These are phyloP conservation scores for Cochlearius cochlearius DNA, from an alignment of 2,113 vertebrate genomes.

Conservation along the genomic window DNA sequence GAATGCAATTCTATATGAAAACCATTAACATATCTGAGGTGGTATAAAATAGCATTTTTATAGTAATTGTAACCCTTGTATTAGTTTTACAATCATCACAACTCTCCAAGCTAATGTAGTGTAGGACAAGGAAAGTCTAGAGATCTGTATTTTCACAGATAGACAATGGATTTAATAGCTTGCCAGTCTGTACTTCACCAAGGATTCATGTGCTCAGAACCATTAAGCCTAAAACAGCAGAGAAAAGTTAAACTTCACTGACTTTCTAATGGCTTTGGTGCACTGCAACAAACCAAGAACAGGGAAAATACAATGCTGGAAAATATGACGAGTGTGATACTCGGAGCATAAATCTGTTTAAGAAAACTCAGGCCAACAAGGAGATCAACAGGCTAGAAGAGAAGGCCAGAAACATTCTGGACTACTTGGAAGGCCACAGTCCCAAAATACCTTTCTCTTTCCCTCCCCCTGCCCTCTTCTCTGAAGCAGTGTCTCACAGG, in stretches of 20 bases:
- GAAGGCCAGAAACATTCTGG: not conserved
- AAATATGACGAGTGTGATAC: not conserved
- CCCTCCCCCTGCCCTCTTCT: fast-evolving
- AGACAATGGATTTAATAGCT: not conserved
- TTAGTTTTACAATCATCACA: not conserved
- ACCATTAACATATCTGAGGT: not conserved
- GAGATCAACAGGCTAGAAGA: not conserved
- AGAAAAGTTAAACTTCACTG: not conserved
- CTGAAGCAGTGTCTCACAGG: not conserved
- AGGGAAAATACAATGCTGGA: not conserved
- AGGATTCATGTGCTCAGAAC: not conserved
- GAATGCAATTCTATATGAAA: not conserved
- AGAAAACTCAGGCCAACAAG: not conserved
- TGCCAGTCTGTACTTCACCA: not conserved
- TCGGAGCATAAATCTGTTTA: fast-evolving
- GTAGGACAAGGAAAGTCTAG: not conserved
- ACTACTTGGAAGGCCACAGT: not conserved
- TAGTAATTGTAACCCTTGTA: not conserved
- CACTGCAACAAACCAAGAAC: not conserved
- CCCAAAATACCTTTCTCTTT: not conserved
- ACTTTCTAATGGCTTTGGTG: not conserved
- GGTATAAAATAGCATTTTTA: not conserved
- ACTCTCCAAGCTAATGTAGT: not conserved
- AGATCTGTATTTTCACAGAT: not conserved
- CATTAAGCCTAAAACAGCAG: not conserved